Percentiles rank a stretch among this genome's conserved stretches.
phyloP scores from a whole-genome alignment of 2,888 invertebrate genomes.

The Cosmorhoe ocellata region DNA sequence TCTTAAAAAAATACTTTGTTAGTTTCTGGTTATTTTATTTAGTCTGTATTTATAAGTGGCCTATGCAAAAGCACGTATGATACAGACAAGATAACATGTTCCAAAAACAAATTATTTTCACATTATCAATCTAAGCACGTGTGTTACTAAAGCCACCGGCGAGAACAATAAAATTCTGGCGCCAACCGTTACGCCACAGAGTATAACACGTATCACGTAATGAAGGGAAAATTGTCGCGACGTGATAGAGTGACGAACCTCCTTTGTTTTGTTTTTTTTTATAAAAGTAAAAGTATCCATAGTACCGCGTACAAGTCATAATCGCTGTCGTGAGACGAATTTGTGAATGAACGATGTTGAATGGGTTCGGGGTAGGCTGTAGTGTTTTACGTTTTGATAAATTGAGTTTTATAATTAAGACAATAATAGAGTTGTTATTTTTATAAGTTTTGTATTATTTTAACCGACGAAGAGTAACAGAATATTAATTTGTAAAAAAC shows the following conservation, averaged over 20 bases:
- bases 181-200: constrained; percentile 65
- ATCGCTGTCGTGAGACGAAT: constrained; percentile 59
- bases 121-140: constrained; percentile 39
- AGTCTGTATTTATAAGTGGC: too few species aligned
- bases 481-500: too few species aligned
- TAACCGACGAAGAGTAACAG: too few species aligned
- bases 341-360: constrained; percentile 49
- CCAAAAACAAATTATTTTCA: constrained; percentile 21
- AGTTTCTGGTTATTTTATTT: too few species aligned
- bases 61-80: not conserved
- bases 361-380: constrained; percentile 48
- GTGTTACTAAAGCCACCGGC: constrained; percentile 42
- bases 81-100: constrained; percentile 1
- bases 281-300: constrained; percentile 70
- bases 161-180: constrained; percentile 72
- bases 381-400: constrained; percentile 21
- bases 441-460: too few species aligned
- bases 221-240: constrained; percentile 73
- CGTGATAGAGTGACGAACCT: constrained; percentile 60
- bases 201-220: constrained; percentile 73
- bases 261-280: constrained; percentile 49
- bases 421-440: too few species aligned
- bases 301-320: constrained; percentile 50
- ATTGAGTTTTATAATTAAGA: too few species aligned
- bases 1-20: too few species aligned